Base-by-base conservation (phyloP, 2,888 invertebrate genomes). In the Megamerina dolium region DNA sequence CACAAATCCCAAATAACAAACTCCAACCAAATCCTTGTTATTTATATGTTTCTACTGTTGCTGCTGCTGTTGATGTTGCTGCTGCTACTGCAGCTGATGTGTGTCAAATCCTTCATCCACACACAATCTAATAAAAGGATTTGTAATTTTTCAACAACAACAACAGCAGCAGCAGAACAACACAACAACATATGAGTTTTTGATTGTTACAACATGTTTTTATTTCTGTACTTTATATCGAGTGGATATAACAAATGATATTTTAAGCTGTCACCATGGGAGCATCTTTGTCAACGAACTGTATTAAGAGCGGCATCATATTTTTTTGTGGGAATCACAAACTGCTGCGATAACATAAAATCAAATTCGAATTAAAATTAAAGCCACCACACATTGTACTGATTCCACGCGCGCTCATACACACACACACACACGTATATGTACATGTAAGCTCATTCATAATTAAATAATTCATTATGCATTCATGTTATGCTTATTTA, bases 81-180 rank as follows among this genome's bases (percentile, higher is more conserved):
- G n/a, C 18, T 18, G 18, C 19, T 10, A 19, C 34, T 26, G 34
- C 26, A n/a, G 34, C 21, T 31, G 39, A 41, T 41, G 35, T 41
- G 26, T 35, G 37, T 38, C 43, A 32, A 38, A 36, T 36, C 36
- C 36, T 20, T 16, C n/a, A n/a, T n/a, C n/a, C n/a, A n/a, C n/a
- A 5, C 30, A 6, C 17, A 36, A 36, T 36, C 23, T 36, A 36
- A 36, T 36, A 36, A 36, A 36, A 36, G 36, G 36, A 36, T 36
- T 36, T 36, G 14, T 6, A 16, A 12, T 34, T 20, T 31, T 31
- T 6, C 16, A 9, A 10, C 13, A 14, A n/a, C n/a, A n/a, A n/a
- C n/a, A n/a, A n/a, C n/a, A 16, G 13, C 31, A 31, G 3, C 31
- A 3, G 3, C 30, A 30, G 30, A 13, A 30, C 12, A 14, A 14